Conservation (phyloP, 2,888 invertebrate genomes). For the Drosophila meridiana region DNA sequence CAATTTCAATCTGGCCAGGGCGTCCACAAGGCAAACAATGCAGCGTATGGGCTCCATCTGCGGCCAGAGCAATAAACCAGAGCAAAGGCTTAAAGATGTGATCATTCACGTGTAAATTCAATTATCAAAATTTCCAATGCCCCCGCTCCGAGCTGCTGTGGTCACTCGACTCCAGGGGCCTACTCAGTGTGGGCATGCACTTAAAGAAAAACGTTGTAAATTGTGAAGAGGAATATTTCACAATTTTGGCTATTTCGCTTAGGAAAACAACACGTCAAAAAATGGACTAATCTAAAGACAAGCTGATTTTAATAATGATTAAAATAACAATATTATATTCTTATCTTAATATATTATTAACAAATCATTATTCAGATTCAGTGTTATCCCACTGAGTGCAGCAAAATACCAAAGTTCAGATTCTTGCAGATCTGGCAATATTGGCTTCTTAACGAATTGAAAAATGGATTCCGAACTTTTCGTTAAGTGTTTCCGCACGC, state of each 20-base stretch:
- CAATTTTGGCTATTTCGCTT: background rate
- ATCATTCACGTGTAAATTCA: conserved; percentile 83
- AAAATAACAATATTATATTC: background rate
- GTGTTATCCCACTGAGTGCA: background rate
- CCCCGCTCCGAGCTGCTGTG: conserved; percentile 30
- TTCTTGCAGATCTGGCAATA: background rate
- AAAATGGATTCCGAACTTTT: background rate
- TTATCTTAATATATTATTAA: background rate
- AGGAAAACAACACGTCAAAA: no score
- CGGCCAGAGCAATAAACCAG: conserved; percentile 42
- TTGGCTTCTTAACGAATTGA: background rate
- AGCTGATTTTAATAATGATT: background rate
- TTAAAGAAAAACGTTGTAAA: background rate
- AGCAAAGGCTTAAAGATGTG: conserved; percentile 76
- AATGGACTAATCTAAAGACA: no score
- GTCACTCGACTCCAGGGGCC: conserved; percentile 35
- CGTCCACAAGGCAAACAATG: conserved; percentile 26
- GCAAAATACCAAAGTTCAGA: background rate
- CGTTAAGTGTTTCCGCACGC: conserved; percentile 12
- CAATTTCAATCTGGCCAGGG: conserved; percentile 56
- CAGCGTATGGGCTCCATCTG: conserved; percentile 7
- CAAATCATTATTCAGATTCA: background rate
- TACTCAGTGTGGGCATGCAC: conserved; percentile 22
- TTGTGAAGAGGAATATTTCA: no score
- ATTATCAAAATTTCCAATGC: conserved; percentile 80